phyloP scores from a whole-genome alignment of 2,113 vertebrate species.

The Cisticola juncidis region DNA sequence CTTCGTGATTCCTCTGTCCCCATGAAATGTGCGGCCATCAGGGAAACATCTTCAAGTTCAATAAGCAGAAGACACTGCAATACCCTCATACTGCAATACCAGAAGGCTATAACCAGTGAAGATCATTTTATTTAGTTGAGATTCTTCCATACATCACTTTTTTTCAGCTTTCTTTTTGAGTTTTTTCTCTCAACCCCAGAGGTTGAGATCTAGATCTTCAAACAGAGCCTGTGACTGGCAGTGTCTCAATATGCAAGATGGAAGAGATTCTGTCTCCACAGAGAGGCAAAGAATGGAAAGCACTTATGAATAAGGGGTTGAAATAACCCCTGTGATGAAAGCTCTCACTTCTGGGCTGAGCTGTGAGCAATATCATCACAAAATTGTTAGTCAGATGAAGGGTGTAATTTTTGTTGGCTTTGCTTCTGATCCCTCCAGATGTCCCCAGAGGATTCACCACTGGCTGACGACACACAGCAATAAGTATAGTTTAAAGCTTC shows the following conservation, averaged over 20 bases:
- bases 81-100: not conserved
- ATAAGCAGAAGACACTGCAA: not conserved
- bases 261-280: not conserved
- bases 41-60: not conserved
- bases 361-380: not conserved
- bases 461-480: not conserved
- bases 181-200: not conserved
- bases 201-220: conserved; percentile 7
- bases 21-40: fast-evolving
- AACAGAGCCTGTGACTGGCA: not conserved
- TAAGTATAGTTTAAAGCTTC: not conserved
- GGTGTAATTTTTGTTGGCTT: not conserved
- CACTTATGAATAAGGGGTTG: not conserved
- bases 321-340: not conserved
- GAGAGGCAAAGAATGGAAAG: not conserved
- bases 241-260: not conserved
- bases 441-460: not conserved
- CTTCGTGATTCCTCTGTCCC: not conserved
- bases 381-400: not conserved
- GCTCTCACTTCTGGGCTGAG: not conserved
- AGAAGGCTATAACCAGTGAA: not conserved
- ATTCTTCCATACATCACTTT: not conserved
- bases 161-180: not conserved
- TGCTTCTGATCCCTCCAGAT: not conserved
- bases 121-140: not conserved